phyloP scores from a whole-genome alignment of 2,113 vertebrate genomes.

The Vulpes vulpes region DNA sequence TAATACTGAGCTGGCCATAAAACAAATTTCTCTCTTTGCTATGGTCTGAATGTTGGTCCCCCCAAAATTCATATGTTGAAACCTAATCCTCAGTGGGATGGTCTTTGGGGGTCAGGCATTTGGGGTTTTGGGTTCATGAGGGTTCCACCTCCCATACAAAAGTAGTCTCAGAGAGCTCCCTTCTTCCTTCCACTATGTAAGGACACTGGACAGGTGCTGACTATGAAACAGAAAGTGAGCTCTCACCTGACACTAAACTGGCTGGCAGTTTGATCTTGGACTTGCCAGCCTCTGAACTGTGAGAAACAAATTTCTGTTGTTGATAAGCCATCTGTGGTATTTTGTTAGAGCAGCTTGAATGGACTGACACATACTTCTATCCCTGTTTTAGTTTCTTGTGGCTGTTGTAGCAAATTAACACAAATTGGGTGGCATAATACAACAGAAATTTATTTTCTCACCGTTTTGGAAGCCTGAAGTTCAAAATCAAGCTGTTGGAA shows the following conservation, averaged over 20 bases:
- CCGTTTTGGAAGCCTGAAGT: neutral
- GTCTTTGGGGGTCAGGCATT: neutral
- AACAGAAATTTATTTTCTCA: neutral
- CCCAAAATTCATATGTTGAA: neutral
- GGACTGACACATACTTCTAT: neutral
- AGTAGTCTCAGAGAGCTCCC: neutral
- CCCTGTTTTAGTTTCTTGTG: neutral
- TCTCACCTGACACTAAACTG: neutral
- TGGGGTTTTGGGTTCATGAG: neutral
- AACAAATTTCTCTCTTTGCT: neutral
- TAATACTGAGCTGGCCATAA: neutral
- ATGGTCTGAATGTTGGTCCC: neutral
- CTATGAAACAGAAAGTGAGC: neutral
- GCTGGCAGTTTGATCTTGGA: neutral
- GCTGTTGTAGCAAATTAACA: neutral
- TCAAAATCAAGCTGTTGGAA: neutral
- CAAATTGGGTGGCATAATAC: neutral
- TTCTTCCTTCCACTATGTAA: neutral
- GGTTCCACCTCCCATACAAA: neutral
- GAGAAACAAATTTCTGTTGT: neutral
- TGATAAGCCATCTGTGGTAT: neutral
- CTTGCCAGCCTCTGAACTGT: neutral
- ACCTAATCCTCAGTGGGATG: neutral
- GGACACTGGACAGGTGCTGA: neutral
- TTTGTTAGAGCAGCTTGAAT: neutral